These are phyloP conservation scores for Drosophila colorata DNA, from an alignment of 2,888 invertebrate species.

Conservation along the genomic window DNA sequence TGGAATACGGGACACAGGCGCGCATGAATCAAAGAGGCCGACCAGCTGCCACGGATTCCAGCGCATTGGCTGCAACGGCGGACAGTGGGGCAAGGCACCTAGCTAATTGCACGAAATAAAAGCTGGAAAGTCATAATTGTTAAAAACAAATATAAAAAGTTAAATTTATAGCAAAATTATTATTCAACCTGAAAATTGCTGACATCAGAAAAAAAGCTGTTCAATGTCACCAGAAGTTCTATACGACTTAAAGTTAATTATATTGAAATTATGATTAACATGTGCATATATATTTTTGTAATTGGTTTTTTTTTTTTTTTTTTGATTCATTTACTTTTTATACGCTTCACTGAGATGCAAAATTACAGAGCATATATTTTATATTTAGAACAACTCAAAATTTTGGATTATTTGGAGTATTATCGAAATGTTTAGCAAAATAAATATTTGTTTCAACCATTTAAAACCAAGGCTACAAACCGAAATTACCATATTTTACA, in stretches of 20 bases:
- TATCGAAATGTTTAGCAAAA: no score
- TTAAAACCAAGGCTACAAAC: no score
- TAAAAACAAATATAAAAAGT: not conserved
- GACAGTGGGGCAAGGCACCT: slow-evolving; percentile 24
- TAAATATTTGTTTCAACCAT: no score
- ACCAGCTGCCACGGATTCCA: slow-evolving; percentile 46
- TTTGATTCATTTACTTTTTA: slow-evolving; percentile 4
- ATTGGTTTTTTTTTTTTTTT: not conserved
- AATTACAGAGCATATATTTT: not conserved
- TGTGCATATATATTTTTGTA: not conserved
- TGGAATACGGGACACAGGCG: slow-evolving; percentile 64
- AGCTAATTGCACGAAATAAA: not conserved
- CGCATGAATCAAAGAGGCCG: slow-evolving; percentile 52
- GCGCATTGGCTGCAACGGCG: slow-evolving; percentile 17
- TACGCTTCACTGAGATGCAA: not conserved
- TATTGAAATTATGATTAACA: not conserved
- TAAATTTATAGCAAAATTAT: no score
- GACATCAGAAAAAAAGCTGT: not conserved
- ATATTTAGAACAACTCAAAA: not conserved
- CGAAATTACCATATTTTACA: no score
- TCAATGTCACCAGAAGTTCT: not conserved
- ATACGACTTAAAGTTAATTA: not conserved
- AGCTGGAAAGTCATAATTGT: not conserved
- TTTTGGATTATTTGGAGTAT: no score
- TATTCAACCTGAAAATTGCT: no score